Conservation (phyloP, 2,113 vertebrate species). For the Myiopsitta monachus region DNA sequence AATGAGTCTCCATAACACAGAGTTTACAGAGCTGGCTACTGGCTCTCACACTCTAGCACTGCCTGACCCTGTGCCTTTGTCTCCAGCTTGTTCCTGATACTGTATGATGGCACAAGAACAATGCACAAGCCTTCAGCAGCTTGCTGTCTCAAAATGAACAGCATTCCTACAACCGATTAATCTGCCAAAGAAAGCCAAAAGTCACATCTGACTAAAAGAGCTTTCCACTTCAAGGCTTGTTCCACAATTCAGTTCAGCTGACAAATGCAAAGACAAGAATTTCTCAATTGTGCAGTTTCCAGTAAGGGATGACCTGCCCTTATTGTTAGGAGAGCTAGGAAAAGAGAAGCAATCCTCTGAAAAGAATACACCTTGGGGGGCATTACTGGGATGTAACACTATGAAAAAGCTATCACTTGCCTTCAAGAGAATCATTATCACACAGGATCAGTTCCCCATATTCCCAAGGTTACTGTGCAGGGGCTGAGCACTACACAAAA, state of each 20-base stretch:
- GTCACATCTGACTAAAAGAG: neutral
- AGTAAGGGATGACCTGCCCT: neutral
- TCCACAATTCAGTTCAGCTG: neutral
- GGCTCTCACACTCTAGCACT: fast-evolving
- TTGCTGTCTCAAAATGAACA: neutral
- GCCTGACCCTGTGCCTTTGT: neutral
- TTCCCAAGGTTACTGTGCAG: neutral
- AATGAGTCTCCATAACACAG: neutral
- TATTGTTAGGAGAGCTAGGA: neutral
- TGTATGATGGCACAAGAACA: neutral
- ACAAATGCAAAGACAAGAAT: neutral
- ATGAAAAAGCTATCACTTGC: neutral
- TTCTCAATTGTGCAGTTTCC: conserved; percentile 9
- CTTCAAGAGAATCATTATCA: neutral
- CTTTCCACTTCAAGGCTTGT: conserved; percentile 17
- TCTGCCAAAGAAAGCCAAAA: neutral
- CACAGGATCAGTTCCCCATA: neutral
- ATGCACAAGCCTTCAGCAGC: neutral
- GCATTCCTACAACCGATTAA: neutral
- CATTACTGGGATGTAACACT: fast-evolving
- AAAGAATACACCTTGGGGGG: neutral
- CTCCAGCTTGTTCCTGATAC: neutral
- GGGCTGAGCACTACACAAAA: neutral
- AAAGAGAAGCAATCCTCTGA: neutral
- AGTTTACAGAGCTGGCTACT: neutral